Evolutionary conservation across 2,113 vertebrate species (phyloP), one percentile per base, ranked within the genome.

Genomic region (Parus major): DNA sequence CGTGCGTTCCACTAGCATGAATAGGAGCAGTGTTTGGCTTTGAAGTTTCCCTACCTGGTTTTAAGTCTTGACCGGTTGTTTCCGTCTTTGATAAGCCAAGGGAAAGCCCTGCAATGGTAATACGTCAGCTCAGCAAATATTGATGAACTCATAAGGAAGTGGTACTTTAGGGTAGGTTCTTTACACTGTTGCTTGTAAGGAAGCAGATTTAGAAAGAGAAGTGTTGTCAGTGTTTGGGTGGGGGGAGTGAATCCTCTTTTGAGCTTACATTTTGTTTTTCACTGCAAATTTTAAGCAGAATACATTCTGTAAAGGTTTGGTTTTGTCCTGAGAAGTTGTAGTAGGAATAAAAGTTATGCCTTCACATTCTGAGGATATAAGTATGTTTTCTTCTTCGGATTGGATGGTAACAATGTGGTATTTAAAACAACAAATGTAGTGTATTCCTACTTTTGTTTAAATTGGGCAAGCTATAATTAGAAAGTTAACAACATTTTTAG

Each of bases 391-490:
- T 39, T 57, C 18, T 9, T 56, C 77, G 18, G 12, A 25, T 91
- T 63, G 49, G 18, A 11, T 85, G 12, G 12, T 70, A 76, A 21
- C 10, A 16, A 7, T 12, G 33, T 28, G 8, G 8, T 73, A 19
- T 70, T 83, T 69, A 63, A 91, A 94, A 11, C 27, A 81, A 55
- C 63, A 64, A 89, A 57, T 31, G 4, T 71, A 41, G 55, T 93
- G 46, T 87, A 89, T 91, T 84, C 66, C 63, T 17, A 20, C 18
- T 41, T 78, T 84, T 92, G 69, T 84, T 96, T 90, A 87, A 96
- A 72, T 65, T 80, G 24, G 15, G 42, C 75, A 33, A 21, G 78
- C 61, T 96, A 90, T 92, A 97, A 96, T 90, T 90, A 96, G 73
- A 60, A 88, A 29, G 10, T 92, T 77, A 24, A 29, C 76, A 82